Base-by-base conservation (phyloP, 1,140 invertebrate species). In the Argopecten irradians region DNA sequence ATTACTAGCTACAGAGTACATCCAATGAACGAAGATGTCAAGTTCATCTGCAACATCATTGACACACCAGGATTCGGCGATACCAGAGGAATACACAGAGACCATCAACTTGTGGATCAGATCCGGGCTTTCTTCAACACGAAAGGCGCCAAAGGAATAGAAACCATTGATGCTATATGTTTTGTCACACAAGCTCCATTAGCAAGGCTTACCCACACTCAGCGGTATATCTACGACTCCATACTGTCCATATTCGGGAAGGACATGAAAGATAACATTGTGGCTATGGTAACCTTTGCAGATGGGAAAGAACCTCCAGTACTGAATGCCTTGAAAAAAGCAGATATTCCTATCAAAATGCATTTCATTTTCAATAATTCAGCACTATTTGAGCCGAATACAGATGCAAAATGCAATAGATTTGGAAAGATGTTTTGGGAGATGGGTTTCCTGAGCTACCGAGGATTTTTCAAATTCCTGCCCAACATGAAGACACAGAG, bases 161-260 rank as follows among this genome's bases (percentile, higher is more conserved):
- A 84, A 55, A 89, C 83, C 16, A 87, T 93, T 1, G 91, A 93
- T 90, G 92, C 92, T 34, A 83, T 92, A 9, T 92, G 91, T 33
- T 92, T 92, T 39, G 28, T 92, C 22, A 83, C 88, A 14, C 88
- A 90, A n/a, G 91, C 91, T 28, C 91, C 91, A 36, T 35, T 89
- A 19, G 88, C 89, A 22, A 88, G 91, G 22, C 82, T 92, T 22
- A 90, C 89, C 13, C 43, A 34, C 28, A 33, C 88, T 16, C 91
- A 92, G 82, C 89, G 41, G 39, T 93, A 93, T 88, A 90, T 93
- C 19, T 92, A 92, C 82, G 84, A 93, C 36, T 71, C 88, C 14
- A 89, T 93, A 36, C 41, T 93, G 82, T 90, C 91, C 16, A 82
- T 93, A 22, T 93, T 93, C 88, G 93, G 93, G 7, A 90, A 92